Percentiles rank a stretch among this genome's conserved stretches.
These are phyloP conservation scores for Scaptomyza polygonia DNA, from an alignment of 2,888 invertebrate species.

Conservation along the genomic window DNA sequence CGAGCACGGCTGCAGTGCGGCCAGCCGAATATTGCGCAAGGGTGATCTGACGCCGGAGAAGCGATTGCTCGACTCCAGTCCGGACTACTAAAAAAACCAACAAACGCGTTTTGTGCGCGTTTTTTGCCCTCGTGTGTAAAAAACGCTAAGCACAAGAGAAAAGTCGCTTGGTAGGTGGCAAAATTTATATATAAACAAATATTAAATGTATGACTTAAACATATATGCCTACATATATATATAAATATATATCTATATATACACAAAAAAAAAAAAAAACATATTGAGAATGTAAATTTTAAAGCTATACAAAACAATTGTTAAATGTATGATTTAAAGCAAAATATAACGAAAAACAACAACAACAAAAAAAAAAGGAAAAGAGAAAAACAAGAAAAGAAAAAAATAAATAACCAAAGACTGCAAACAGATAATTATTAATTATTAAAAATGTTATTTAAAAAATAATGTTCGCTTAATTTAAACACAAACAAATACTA, in stretches of 20 bases:
- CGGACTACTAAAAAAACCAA: constrained; percentile 79
- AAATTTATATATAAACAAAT: constrained; percentile 46
- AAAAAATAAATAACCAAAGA: constrained; percentile 85
- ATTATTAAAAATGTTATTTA: constrained; percentile 84
- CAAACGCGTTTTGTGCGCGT: constrained; percentile 56
- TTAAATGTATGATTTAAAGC: constrained; percentile 66
- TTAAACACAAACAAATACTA: constrained; percentile 39
- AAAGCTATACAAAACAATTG: constrained; percentile 36
- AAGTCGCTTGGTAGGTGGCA: constrained; percentile 21
- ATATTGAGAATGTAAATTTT: constrained; percentile 49
- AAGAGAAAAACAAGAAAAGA: constrained; percentile 57
- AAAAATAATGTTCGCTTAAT: constrained; percentile 80
- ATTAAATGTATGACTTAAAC: constrained; percentile 58
- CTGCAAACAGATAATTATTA: constrained; percentile 85
- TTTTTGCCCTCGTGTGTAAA: constrained; percentile 65
- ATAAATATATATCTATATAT: constrained; percentile 6
- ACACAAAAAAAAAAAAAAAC: constrained; percentile 11
- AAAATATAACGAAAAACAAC: constrained; percentile 4
- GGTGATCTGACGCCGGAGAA: constrained; percentile 84
- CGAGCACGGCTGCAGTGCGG: constrained; percentile 80
- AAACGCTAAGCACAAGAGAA: constrained; percentile 45
- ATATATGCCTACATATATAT: constrained; percentile 48
- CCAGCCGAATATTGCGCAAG: constrained; percentile 82
- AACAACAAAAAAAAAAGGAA: constrained; percentile 27
- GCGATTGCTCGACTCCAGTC: constrained; percentile 84